Evolutionary conservation across 2,113 vertebrate species (phyloP).

Genomic region (Oncorhynchus nerka): DNA sequence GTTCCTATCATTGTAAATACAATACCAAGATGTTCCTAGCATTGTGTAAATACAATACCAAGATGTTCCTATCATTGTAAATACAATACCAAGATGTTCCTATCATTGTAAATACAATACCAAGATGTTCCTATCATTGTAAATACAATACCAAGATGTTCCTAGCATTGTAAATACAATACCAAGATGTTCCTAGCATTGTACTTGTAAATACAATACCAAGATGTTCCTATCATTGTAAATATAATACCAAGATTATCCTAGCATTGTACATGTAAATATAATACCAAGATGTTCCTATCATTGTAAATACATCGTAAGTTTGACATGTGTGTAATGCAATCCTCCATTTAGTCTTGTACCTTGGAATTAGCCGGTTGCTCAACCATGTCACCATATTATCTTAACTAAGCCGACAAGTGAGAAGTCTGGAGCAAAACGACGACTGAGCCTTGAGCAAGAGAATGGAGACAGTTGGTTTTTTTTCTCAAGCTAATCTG

Average conservation of each 20-base stretch:
- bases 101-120: neutral
- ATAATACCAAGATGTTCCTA: neutral
- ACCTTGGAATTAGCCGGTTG: constrained; percentile 6
- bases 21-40: too few relatives aligned
- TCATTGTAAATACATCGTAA: constrained; percentile 3
- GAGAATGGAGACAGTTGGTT: constrained; percentile 28
- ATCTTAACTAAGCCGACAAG: constrained; percentile 42
- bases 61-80: neutral
- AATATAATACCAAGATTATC: too few relatives aligned
- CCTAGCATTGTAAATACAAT: too few relatives aligned
- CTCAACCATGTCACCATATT: constrained; percentile 30
- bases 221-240: too few relatives aligned
- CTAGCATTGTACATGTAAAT: neutral
- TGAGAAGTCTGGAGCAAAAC: constrained; percentile 23
- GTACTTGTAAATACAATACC: too few relatives aligned
- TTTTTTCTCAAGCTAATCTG: constrained; percentile 40
- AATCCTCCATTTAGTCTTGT: constrained; percentile 22
- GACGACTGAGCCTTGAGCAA: constrained; percentile 17
- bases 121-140: too few relatives aligned
- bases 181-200: too few relatives aligned
- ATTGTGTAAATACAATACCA: neutral
- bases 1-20: too few relatives aligned
- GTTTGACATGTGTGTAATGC: constrained; percentile 36
- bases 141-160: too few relatives aligned
- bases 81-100: too few relatives aligned